Conservation (phyloP, 1,140 invertebrate genomes). For the Drosophila simulans region DNA sequence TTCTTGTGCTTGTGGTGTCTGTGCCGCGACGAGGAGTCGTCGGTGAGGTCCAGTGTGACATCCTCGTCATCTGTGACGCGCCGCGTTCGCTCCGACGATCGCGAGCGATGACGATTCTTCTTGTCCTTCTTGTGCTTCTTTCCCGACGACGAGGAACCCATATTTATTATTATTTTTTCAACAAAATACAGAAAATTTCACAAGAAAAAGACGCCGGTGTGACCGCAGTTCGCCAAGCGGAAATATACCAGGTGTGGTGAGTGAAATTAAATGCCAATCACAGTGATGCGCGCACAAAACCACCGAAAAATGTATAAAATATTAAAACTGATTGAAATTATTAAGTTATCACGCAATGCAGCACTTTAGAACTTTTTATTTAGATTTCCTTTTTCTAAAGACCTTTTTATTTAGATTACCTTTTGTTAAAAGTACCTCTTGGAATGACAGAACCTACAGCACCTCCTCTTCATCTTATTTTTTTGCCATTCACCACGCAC, state of each 20-base stretch:
- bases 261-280: neutral
- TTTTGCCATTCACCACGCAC: constrained; percentile 1
- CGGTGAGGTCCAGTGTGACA: constrained; percentile 57
- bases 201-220: constrained; percentile 35
- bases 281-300: neutral
- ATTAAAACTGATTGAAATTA: no score
- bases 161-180: constrained; percentile 24
- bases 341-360: neutral
- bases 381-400: no score
- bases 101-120: constrained; percentile 73
- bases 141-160: constrained; percentile 78
- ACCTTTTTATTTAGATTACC: no score
- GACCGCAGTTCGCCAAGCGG: constrained; percentile 4
- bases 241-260: neutral
- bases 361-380: no score
- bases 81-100: constrained; percentile 49
- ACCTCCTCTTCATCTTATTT: neutral
- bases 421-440: no score
- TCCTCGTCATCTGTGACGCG: constrained; percentile 54
- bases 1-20: constrained; percentile 63
- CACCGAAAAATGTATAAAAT: no score
- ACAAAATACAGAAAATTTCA: constrained; percentile 28
- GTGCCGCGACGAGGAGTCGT: constrained; percentile 60
- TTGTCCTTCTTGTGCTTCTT: constrained; percentile 85
- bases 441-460: no score